These are phyloP conservation scores for Auanema freiburgensis DNA, from an alignment of 2,888 invertebrate genomes.

Conservation along the genomic window DNA sequence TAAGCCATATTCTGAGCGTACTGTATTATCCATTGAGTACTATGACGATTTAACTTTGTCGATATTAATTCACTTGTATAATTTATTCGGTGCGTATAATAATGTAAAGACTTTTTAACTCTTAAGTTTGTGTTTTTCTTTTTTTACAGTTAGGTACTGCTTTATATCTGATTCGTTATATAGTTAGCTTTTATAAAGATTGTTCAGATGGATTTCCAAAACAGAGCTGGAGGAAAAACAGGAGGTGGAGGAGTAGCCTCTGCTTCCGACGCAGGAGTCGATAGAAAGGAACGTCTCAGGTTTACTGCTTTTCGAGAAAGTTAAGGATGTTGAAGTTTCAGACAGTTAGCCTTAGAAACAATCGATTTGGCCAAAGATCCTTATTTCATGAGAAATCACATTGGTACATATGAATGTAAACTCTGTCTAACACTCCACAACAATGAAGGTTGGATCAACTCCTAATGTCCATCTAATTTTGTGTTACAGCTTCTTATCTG, in stretches of 20 bases:
- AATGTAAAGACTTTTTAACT: background rate
- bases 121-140: background rate
- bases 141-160: background rate
- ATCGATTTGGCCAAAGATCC: conserved; percentile 99
- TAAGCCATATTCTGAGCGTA: no score
- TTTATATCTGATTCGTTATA: conserved; percentile 10
- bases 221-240: conserved; percentile 96
- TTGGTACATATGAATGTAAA: conserved; percentile 97
- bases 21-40: no score
- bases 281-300: conserved; percentile 70
- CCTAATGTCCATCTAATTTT: background rate
- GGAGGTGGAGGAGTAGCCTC: conserved; percentile 99
- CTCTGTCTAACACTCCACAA: conserved; percentile 96
- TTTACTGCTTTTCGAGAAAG: conserved; percentile 1
- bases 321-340: conserved; percentile 72
- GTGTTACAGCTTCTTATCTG: conserved; percentile 81
- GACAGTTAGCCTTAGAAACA: conserved; percentile 94
- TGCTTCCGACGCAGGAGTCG: conserved; percentile 96
- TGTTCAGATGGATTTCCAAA: conserved; percentile 90
- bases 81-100: conserved; percentile 3
- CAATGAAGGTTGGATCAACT: conserved; percentile 72
- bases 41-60: background rate
- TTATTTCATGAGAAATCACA: conserved; percentile 99
- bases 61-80: conserved; percentile 4
- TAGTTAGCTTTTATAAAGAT: background rate